Evolutionary conservation across 2,797 vertebrate genomes (phyloP), one percentile per base, ranked within the genome.

Genomic region (Bryconaethiops microstoma): DNA sequence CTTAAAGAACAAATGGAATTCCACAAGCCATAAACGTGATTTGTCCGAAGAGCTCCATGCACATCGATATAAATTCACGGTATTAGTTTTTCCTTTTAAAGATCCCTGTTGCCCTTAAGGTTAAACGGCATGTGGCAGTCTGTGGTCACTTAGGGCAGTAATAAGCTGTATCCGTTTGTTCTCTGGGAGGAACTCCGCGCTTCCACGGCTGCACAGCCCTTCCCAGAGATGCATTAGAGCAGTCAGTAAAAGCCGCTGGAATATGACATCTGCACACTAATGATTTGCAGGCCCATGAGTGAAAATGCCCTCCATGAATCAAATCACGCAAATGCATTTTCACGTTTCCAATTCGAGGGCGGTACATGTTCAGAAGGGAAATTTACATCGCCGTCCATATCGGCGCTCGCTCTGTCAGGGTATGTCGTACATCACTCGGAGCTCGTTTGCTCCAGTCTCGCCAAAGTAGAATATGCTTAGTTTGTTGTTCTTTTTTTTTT

Each of bases 301-400:
- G 88, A 88, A 93, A 92, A 92, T 91, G 90, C 87, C 87, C 85
- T 90, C 85, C 89, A 91, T 93, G 91, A 93, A 94, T 94, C 89
- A 93, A 92, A 92, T 93, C 88, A 92, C 78, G 81, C 88, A 87
- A 90, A 91, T 90, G 88, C 86, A 87, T 92, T 91, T 92, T 86
- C 83, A 86, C 78, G 85, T 92, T 91, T 85, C 88, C 90, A 92
- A 92, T 92, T 90, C 57, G 72, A 81, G 86, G 83, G 85, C 83
- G 85, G 87, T 83, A 87, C 89, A 91, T 85, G 88, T 86, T 91
- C 86, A 86, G 73, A 63, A 84, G 6, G 80, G 81, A 91, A 91
- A 92, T 92, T 93, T 93, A 93, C 90, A 78, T 85, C 40, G 25
- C 83, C 79, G 73, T 88, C 40, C 19, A 10, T 59, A 48, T 57